Evolutionary conservation across 1,140 invertebrate species (phyloP).

Genomic region (Drosophila rufa): DNA sequence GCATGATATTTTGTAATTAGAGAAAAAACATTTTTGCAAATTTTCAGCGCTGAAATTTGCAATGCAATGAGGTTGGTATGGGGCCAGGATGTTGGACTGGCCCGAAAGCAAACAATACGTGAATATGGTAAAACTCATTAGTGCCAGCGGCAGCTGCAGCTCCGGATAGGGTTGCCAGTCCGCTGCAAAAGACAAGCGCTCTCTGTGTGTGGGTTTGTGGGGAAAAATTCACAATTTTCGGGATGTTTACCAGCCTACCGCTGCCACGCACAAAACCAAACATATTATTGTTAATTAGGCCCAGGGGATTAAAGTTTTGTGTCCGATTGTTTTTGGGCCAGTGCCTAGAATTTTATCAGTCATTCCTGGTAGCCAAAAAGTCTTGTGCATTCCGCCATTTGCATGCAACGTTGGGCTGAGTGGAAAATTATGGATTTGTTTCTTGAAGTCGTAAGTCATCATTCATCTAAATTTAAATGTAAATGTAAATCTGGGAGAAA

Average conservation of each 20-base stretch:
- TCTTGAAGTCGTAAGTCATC: constrained; percentile 15
- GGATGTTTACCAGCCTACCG: constrained; percentile 1
- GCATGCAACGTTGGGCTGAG: constrained; percentile 24
- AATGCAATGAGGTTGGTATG: constrained; percentile 22
- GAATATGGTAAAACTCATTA: constrained; percentile 80
- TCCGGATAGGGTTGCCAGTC: neutral
- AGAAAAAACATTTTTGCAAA: constrained; percentile 56
- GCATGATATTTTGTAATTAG: constrained; percentile 73
- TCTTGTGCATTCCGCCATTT: constrained; percentile 30
- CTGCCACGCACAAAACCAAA: constrained; percentile 18
- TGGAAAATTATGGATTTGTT: neutral
- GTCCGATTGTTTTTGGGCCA: constrained; percentile 13
- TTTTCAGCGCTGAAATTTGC: constrained; percentile 46
- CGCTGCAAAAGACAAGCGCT: constrained; percentile 19
- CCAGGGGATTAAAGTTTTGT: constrained; percentile 14
- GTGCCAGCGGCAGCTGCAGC: constrained; percentile 56
- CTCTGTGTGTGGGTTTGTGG: constrained; percentile 9
- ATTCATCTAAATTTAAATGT: neutral
- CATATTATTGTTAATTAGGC: constrained; percentile 64
- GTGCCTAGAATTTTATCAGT: constrained; percentile 29
- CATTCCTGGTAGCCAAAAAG: constrained; percentile 3
- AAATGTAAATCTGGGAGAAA: constrained; percentile 1
- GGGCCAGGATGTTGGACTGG: neutral
- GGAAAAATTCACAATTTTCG: constrained; percentile 11
- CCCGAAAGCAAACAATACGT: constrained; percentile 59